phyloP scores from a whole-genome alignment of 1,140 invertebrate genomes.

The Drosophila trapezifrons region DNA sequence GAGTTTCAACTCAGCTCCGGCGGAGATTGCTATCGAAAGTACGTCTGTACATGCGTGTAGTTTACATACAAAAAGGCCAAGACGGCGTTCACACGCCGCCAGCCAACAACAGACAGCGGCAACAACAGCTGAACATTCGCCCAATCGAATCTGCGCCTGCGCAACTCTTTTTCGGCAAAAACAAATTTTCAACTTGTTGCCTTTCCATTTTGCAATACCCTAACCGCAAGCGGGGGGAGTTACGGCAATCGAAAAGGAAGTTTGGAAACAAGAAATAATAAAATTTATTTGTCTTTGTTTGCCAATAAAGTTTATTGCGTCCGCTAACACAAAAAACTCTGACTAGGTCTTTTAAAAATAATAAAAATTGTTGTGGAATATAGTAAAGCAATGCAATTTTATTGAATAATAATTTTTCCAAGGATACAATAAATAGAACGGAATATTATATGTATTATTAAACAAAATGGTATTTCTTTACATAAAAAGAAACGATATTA shows the following conservation, averaged over 20 bases:
- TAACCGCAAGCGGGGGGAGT: constrained; percentile 24
- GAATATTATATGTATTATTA: too few species aligned
- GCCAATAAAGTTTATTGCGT: background rate
- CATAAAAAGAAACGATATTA: too few species aligned
- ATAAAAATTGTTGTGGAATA: background rate
- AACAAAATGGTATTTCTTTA: too few species aligned
- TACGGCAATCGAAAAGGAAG: background rate
- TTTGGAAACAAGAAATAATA: constrained; percentile 19
- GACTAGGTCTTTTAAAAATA: background rate
- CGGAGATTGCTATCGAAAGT: constrained; percentile 78
- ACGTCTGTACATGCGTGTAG: constrained; percentile 80
- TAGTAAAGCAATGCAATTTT: background rate
- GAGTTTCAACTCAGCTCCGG: background rate
- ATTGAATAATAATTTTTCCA: background rate
- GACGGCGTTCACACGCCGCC: constrained; percentile 70
- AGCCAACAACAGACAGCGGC: constrained; percentile 5
- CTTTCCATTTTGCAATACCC: constrained; percentile 53
- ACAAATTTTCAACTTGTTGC: constrained; percentile 45
- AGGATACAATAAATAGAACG: too few species aligned
- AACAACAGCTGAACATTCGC: constrained; percentile 28
- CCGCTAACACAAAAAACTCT: background rate
- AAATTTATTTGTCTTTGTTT: constrained; percentile 15
- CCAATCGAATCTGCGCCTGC: constrained; percentile 45
- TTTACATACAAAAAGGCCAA: constrained; percentile 70
- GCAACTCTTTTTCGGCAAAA: constrained; percentile 50